Evolutionary conservation across 2,797 vertebrate genomes (phyloP).

Genomic region (Pantherophis vulpinus): DNA sequence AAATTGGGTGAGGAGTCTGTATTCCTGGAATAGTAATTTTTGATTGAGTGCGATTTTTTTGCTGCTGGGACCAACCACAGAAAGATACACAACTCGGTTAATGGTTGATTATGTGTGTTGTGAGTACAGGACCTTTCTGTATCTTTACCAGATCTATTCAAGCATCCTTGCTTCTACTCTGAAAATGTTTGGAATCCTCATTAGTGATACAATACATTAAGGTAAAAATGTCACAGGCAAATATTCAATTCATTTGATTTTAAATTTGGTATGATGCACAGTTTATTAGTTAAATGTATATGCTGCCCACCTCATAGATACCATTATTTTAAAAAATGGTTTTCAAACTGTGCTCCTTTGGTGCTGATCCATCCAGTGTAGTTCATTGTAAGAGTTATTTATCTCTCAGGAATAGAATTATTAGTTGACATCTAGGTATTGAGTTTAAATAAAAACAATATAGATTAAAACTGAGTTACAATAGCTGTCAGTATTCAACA

Average conservation of each 20-base stretch:
- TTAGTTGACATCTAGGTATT: constrained; percentile 34
- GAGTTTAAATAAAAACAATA: constrained; percentile 21
- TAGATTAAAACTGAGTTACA: constrained; percentile 43
- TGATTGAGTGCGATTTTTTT: neutral
- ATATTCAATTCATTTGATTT: constrained; percentile 42
- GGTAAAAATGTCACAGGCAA: constrained; percentile 20
- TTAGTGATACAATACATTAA: constrained; percentile 20
- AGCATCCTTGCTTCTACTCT: neutral
- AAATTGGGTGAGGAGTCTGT: neutral
- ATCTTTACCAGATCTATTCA: neutral
- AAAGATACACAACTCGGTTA: neutral
- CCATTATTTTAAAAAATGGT: constrained; percentile 39
- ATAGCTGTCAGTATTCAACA: constrained; percentile 51
- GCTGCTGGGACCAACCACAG: neutral
- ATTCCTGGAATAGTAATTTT: neutral
- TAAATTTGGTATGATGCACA: constrained; percentile 42
- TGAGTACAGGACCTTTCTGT: neutral
- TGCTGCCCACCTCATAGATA: neutral
- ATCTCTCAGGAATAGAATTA: constrained; percentile 49
- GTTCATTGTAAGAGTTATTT: constrained; percentile 64
- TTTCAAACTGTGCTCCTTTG: constrained; percentile 53
- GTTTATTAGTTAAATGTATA: too few species aligned
- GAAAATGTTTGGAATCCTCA: neutral
- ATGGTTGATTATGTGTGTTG: neutral
- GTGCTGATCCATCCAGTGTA: constrained; percentile 59